A percentile compares a stretch with the other conserved stretches of the same genome.
phyloP scores from a whole-genome alignment of 2,888 invertebrate genomes.

The Pristionchus maxplancki region DNA sequence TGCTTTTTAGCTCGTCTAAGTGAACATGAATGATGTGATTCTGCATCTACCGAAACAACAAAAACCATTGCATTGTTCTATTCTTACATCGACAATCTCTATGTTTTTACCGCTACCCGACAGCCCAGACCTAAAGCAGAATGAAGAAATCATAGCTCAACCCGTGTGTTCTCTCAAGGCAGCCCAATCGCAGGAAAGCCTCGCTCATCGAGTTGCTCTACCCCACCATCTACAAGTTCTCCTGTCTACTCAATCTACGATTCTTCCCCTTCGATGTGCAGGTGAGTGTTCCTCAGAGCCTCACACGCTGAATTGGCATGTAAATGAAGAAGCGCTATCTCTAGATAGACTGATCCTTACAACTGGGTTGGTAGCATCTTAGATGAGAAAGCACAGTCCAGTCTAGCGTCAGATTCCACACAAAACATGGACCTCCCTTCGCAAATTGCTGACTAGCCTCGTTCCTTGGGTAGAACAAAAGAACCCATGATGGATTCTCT shows the following conservation, averaged over 20 bases:
- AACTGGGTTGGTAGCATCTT: too few relatives aligned
- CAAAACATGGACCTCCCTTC: not conserved
- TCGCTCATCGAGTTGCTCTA: constrained; percentile 68
- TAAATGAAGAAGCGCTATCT: too few relatives aligned
- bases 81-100: too few relatives aligned
- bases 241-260: constrained; percentile 70
- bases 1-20: too few relatives aligned
- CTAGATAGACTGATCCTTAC: too few relatives aligned
- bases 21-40: too few relatives aligned
- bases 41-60: too few relatives aligned
- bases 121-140: too few relatives aligned
- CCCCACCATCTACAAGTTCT: constrained; percentile 77
- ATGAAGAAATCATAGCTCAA: not conserved
- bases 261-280: constrained; percentile 76
- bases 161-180: not conserved
- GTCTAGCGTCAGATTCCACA: not conserved
- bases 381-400: not conserved
- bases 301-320: too few relatives aligned
- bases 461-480: not conserved
- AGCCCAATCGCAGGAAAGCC: constrained; percentile 54
- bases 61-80: too few relatives aligned
- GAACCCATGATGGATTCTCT: not conserved
- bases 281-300: too few relatives aligned
- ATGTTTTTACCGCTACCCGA: not conserved
- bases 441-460: not conserved